These are phyloP conservation scores for Tokudaia tokunoshimensis DNA, from an alignment of 2,797 vertebrate species.

Conservation along the genomic window DNA sequence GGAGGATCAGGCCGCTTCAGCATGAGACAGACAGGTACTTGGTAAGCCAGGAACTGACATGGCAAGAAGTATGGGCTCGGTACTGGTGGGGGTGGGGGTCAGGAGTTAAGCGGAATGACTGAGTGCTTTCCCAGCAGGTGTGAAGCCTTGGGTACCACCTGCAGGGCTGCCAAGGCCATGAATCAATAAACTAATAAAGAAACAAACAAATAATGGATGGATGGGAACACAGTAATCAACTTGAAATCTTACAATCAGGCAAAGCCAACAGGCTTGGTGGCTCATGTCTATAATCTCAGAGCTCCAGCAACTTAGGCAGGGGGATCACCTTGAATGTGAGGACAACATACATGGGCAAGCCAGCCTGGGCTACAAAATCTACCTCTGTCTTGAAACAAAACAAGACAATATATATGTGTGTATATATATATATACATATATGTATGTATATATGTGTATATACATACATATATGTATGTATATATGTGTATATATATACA, in stretches of 20 bases:
- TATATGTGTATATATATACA: too few relatives aligned
- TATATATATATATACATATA: too few relatives aligned
- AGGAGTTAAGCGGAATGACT: not conserved
- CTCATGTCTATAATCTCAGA: not conserved
- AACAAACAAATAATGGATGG: not conserved
- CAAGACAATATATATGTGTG: too few relatives aligned
- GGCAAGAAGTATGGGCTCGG: not conserved
- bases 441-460: too few relatives aligned
- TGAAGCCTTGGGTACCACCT: not conserved
- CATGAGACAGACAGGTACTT: not conserved
- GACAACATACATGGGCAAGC: not conserved
- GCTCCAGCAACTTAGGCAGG: not conserved
- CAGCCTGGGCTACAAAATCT: not conserved
- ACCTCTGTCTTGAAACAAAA: not conserved
- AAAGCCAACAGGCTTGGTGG: not conserved
- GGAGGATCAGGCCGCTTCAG: not conserved
- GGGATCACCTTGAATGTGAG: not conserved
- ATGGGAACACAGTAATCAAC: not conserved
- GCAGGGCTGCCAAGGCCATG: not conserved
- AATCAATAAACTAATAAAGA: not conserved
- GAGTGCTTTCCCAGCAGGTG: not conserved
- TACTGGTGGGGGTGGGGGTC: not conserved
- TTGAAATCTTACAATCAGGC: not conserved
- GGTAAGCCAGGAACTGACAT: not conserved
- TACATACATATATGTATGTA: too few relatives aligned